Evolutionary conservation across 2,113 vertebrate genomes (phyloP), one percentile per base, ranked within the genome.

Genomic region (Telmatochromis brichardi): DNA sequence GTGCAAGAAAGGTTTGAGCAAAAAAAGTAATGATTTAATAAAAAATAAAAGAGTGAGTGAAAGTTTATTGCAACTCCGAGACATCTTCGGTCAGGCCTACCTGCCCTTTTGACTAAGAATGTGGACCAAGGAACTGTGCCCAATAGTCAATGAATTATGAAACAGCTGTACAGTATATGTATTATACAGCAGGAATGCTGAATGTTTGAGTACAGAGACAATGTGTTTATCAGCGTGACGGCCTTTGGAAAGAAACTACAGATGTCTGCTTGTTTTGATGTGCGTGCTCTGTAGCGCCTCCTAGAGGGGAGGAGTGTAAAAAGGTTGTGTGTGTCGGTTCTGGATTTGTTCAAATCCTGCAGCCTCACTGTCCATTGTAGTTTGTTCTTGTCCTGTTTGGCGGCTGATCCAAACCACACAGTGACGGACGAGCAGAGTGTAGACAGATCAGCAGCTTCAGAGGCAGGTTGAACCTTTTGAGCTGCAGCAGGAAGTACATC

Each of bases 111-210:
- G 14, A 17, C 26, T 31, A 60, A 60, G 14, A 4, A 31, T 17
- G 26, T 31, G 8, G 15, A 60, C 14, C 57, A 31, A 0, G 57
- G 57, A 60, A 0, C 3, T 31, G 8, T 2, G 57, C 55, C 0
- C 55, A 31, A 2, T 31, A 6, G 9, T 28, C 13, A 58, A 58
- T 58, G 2, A 58, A 28, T 58, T 9, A 17, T 60, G 57, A 60
- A 60, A 60, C 57, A 17, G 0, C 57, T 17, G 26, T 31, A 31
- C 14, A 58, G 7, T 31, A 26, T 57, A 9, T 58, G 1, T 17
- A 58, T 4, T 58, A 31, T 9, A 58, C 57, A 17, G 57, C 26
- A 58, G 55, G 26, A 31, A 31, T 9, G 0, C 14, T 31, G 57
- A 60, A 60, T 6, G 57, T 17, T 60, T 60, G 26, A 31, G 57